A percentile compares a stretch with the other conserved stretches of the same genome.
Conservation (phyloP, 2,797 vertebrate genomes). For the Coluber constrictor region DNA sequence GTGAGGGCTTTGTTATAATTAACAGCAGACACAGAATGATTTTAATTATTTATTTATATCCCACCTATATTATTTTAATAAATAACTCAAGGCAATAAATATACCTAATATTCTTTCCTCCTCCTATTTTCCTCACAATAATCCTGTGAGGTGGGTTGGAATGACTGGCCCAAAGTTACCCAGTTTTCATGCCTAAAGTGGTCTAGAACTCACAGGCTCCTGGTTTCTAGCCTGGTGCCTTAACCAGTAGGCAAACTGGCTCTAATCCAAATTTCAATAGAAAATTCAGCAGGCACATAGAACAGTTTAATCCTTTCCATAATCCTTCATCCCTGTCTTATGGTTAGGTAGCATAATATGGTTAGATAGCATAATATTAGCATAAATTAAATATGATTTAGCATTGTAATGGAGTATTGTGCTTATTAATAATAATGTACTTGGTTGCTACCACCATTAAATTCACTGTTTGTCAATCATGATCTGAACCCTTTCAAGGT, state of each 20-base stretch:
- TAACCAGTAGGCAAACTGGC: not conserved
- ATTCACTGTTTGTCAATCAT: not conserved
- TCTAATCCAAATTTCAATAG: not conserved
- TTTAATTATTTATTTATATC: not conserved
- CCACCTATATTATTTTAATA: not conserved
- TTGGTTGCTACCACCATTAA: not conserved
- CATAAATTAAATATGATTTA: not conserved
- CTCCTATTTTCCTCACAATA: not conserved
- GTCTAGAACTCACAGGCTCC: not conserved
- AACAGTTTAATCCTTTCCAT: not conserved
- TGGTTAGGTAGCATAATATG: not conserved
- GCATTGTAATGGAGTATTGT: not conserved
- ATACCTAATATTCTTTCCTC: not conserved
- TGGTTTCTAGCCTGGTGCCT: not conserved
- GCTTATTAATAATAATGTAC: not conserved
- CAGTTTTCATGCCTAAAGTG: not conserved
- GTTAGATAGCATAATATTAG: not conserved
- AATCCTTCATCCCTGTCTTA: not conserved
- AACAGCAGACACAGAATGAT: not conserved
- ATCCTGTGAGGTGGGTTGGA: not conserved
- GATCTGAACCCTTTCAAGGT: not conserved
- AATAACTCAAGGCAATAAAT: not conserved
- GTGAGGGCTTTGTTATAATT: not conserved
- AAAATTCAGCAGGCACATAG: not conserved
- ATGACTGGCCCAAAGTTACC: not conserved